Evolutionary conservation across 1,140 invertebrate species (phyloP).

Genomic region (Ylistrum balloti): DNA sequence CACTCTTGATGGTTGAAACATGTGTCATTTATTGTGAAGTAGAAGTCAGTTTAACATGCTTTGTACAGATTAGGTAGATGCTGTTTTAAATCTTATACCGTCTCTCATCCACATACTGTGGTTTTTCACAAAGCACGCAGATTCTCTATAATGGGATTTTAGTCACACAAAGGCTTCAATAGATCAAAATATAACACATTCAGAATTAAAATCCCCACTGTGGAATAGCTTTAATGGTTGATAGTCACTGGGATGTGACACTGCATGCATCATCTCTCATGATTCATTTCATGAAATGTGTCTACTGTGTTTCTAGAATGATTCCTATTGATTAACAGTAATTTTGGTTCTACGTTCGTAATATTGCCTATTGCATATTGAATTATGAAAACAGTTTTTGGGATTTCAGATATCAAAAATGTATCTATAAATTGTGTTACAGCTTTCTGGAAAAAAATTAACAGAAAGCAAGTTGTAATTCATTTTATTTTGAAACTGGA

Average conservation of each 20-base stretch:
- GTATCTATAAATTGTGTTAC: too few relatives aligned
- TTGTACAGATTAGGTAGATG: background rate
- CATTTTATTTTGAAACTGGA: too few relatives aligned
- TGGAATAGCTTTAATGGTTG: background rate
- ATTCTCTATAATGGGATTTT: background rate
- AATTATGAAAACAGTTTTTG: too few relatives aligned
- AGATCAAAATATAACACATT: background rate
- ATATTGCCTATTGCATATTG: too few relatives aligned
- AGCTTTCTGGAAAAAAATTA: too few relatives aligned
- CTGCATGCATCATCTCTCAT: conserved; percentile 1
- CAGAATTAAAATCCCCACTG: background rate
- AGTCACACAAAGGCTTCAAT: background rate
- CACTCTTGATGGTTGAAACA: background rate
- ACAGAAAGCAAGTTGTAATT: too few relatives aligned
- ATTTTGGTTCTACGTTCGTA: background rate
- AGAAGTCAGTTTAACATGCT: background rate
- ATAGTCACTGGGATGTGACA: background rate
- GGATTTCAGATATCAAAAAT: too few relatives aligned
- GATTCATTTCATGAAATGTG: background rate
- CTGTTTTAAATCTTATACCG: background rate
- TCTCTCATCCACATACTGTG: background rate
- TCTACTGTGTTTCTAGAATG: background rate
- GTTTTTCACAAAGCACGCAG: background rate
- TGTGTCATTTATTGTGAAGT: background rate
- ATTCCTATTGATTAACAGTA: background rate